phyloP scores from a whole-genome alignment of 2,888 invertebrate species.

The Synanthedon tipuliformis region DNA sequence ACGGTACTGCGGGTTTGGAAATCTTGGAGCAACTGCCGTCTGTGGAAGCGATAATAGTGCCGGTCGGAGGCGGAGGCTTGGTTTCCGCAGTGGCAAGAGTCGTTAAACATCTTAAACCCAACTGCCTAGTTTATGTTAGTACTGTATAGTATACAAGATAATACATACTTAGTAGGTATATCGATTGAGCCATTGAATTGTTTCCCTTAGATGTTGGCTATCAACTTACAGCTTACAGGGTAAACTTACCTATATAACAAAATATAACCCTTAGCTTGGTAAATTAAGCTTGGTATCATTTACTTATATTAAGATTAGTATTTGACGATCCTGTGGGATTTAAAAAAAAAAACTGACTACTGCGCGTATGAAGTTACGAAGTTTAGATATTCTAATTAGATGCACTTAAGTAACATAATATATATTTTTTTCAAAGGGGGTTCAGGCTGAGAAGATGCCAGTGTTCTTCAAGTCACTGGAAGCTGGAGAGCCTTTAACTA shows the following conservation, averaged over 20 bases:
- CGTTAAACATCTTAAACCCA: slow-evolving; percentile 84
- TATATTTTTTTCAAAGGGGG: slow-evolving; percentile 71
- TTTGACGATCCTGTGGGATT: too few species aligned
- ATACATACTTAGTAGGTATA: neutral
- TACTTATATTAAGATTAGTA: too few species aligned
- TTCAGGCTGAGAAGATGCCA: slow-evolving; percentile 89
- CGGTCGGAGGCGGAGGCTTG: slow-evolving; percentile 91
- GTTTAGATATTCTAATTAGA: too few species aligned
- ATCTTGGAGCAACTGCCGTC: slow-evolving; percentile 87
- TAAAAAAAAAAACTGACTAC: too few species aligned
- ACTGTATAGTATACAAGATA: neutral
- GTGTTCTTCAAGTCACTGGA: slow-evolving; percentile 82
- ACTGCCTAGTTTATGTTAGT: slow-evolving; percentile 86
- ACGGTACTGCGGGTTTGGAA: slow-evolving; percentile 91
- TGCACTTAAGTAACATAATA: too few species aligned
- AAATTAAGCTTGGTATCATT: too few species aligned
- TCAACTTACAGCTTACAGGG: too few species aligned
- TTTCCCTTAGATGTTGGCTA: neutral
- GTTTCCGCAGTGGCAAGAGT: slow-evolving; percentile 89
- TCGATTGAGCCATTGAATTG: neutral
- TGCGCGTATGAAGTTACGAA: too few species aligned
- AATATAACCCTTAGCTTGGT: too few species aligned
- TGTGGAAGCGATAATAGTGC: slow-evolving; percentile 89
- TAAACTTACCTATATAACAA: too few species aligned
- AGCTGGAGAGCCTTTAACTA: slow-evolving; percentile 73